Evolutionary conservation across 2,797 vertebrate species (phyloP), one percentile per base, ranked within the genome.

Genomic region (Falco peregrinus): DNA sequence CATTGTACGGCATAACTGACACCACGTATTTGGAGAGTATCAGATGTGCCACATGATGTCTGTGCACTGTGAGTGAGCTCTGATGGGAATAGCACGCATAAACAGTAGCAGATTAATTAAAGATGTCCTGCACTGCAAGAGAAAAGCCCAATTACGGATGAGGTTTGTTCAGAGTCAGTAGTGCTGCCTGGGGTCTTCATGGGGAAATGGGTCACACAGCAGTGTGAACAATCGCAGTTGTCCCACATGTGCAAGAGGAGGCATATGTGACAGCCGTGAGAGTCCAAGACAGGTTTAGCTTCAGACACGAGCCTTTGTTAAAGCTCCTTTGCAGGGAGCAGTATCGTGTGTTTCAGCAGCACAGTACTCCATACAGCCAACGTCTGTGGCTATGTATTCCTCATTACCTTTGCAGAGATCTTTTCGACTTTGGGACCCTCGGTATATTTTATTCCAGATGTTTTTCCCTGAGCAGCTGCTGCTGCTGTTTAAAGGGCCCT

Each of bases 61-160:
- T 5, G 6, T 53, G 71, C 22, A 11, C 69, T 43, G 26, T 0
- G 13, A 69, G 63, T 0, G 28, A 86, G 69, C 31, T 93, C 76
- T 4, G 6, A 39, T 0, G 0, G 74, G 73, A 88, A n/a, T 0
- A 81, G 84, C 33, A n/a, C 4, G 13, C 65, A 51, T 15, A 75
- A 91, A 73, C 89, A 96, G 92, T 63, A 70, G 76, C 89, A 91
- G 70, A 92, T 91, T 93, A 91, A 96, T 96, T 96, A 93, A 84
- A 94, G 83, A 95, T 90, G 83, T 86, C 65, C 82, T 69, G 65
- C 28, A 26, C 91, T 88, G 85, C 87, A 75, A 37, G 37, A 53
- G 73, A 75, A 86, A 61, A 86, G 50, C 83, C 69, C 83, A 73
- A 35, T 93, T 95, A 83, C 29, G 73, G 91, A 75, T 94, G 17